These are phyloP conservation scores for Arge pagana DNA, from an alignment of 2,888 invertebrate genomes.

Conservation along the genomic window DNA sequence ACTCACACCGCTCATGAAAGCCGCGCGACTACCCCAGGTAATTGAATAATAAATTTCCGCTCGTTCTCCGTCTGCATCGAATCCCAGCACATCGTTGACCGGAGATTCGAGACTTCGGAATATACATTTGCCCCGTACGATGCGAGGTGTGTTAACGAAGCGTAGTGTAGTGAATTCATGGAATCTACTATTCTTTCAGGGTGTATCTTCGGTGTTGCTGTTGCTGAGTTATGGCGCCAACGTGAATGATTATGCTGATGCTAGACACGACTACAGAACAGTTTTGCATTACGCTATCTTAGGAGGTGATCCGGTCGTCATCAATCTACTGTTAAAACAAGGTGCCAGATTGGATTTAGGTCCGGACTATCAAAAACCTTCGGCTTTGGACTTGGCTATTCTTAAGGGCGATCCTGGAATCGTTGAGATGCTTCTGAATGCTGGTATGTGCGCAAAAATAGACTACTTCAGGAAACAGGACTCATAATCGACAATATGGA, in stretches of 20 bases:
- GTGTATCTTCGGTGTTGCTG: conserved; percentile 75
- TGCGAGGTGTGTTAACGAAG: no score
- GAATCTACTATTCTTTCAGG: conserved; percentile 65
- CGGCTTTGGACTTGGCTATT: conserved; percentile 84
- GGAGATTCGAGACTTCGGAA: not conserved
- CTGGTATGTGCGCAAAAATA: conserved; percentile 68
- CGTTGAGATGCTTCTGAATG: conserved; percentile 70
- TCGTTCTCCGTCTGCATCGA: not conserved
- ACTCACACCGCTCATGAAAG: conserved; percentile 89
- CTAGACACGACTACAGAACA: conserved; percentile 84
- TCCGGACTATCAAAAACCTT: conserved; percentile 70
- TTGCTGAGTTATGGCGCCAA: conserved; percentile 82
- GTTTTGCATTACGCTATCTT: conserved; percentile 89
- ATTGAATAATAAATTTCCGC: conserved; percentile 34
- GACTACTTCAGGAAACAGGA: no score
- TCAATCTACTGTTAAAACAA: conserved; percentile 79
- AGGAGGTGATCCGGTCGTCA: conserved; percentile 72
- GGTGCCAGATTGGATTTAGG: conserved; percentile 75
- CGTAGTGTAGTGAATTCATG: no score
- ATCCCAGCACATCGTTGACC: not conserved
- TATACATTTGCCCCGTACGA: no score
- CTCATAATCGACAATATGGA: no score
- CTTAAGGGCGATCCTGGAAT: conserved; percentile 78
- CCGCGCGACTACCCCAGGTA: conserved; percentile 78
- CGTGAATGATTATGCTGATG: conserved; percentile 83